Base-by-base conservation (phyloP, 2,888 invertebrate genomes). In the Ptychoptera contaminata region DNA sequence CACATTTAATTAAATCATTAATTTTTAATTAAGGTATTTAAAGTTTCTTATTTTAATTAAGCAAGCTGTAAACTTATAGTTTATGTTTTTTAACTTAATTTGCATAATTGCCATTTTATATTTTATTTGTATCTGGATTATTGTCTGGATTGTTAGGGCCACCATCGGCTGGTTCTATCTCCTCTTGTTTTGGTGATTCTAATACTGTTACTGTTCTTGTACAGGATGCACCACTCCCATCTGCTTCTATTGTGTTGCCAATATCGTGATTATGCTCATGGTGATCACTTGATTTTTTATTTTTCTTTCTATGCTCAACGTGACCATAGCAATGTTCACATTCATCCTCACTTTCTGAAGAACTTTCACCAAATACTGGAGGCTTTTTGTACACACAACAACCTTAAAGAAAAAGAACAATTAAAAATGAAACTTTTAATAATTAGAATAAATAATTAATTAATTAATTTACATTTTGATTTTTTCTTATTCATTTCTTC, bases 321-420 rank as follows among this genome's bases (percentile, higher is more conserved):
- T 86, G 86, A 0, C 88, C 88, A 62, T 75, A 79, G 62, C 90
- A 90, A 60, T 88, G 79, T 54, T 87, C 87, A 60, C 87, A 88
- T 60, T 91, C 90, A 53, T 84, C 83, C 46, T 79, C 79, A 37
- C 79, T 77, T 46, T 83, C 83, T 0, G 85, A 84, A 50, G 88
- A 90, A 37, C 88, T 90, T 62, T 93, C 93, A 39, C 78, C 91
- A 67, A 93, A 92, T 36, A 73, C 73, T 53, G 73, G 74, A n/a
- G 87, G 90, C 63, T 93, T 94, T 58, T 82, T 82, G 63, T 88
- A 94, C 58, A 94, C 85, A 63, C 94, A 94, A 61, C 94, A 94
- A 67, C 90, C 91, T 91, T 56, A 47, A 45, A 51, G 39, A 15
- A 37, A 47, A 5, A 42, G 40, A 38, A 47, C 40, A 15, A 39